phyloP scores from a whole-genome alignment of 2,888 invertebrate species.

The Lutraria lutraria region DNA sequence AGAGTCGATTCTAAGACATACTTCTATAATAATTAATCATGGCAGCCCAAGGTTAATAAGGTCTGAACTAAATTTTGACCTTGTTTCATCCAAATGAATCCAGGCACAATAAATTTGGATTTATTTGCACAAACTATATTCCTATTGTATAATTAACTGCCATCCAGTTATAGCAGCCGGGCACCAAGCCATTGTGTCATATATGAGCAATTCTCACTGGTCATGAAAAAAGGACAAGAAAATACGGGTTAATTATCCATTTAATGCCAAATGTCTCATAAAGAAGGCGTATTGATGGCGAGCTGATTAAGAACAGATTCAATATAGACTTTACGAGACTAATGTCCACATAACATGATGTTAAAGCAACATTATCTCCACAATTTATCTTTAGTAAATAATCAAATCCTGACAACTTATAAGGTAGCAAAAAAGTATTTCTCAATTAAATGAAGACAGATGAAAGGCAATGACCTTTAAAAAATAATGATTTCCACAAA shows the following conservation, averaged over 20 bases:
- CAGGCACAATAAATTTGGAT: not conserved
- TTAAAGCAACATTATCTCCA: not conserved
- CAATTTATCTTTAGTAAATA: not conserved
- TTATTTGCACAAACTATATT: not conserved
- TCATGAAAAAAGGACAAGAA: not conserved
- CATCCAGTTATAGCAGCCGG: not conserved
- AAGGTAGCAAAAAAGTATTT: not conserved
- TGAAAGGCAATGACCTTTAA: no score
- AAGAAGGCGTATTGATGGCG: not conserved
- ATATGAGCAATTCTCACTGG: not conserved
- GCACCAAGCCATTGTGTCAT: not conserved
- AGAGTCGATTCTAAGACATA: not conserved
- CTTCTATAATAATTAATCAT: not conserved
- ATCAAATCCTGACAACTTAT: not conserved
- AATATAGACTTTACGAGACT: not conserved
- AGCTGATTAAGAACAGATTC: not conserved
- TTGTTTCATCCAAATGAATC: slow-evolving; percentile 9
- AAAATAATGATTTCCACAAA: no score
- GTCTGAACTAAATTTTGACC: not conserved
- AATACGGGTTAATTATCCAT: slow-evolving; percentile 3
- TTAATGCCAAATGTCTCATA: slow-evolving; percentile 21
- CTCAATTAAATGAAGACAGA: not conserved
- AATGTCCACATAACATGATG: not conserved
- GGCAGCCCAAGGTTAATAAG: not conserved
- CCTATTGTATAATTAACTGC: not conserved